These are phyloP conservation scores for Meganola albula DNA, from an alignment of 2,888 invertebrate genomes.

Conservation along the genomic window DNA sequence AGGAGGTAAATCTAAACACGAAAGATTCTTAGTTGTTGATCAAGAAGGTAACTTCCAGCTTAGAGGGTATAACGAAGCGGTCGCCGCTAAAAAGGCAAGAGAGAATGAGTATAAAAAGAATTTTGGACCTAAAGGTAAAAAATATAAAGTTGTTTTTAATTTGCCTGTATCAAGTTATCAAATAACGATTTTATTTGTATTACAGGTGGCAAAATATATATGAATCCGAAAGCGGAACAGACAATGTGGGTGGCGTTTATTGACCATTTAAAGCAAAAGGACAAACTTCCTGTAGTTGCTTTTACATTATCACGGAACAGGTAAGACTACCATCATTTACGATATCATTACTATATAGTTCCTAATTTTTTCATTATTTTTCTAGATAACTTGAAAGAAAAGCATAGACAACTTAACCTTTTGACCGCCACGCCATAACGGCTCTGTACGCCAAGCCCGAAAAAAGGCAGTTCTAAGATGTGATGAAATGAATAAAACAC, in stretches of 20 bases:
- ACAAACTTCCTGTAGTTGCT: slow-evolving; percentile 94
- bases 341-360: no score
- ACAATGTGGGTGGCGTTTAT: slow-evolving; percentile 90
- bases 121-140: slow-evolving; percentile 66
- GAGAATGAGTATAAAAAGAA: slow-evolving; percentile 66
- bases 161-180: not conserved
- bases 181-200: not conserved
- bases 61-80: slow-evolving; percentile 80
- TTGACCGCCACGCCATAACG: no score
- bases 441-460: no score
- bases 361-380: no score
- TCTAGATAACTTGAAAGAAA: no score
- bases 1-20: slow-evolving; percentile 85
- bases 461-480: no score
- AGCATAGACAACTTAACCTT: no score
- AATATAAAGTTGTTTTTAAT: not conserved
- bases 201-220: slow-evolving; percentile 55
- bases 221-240: slow-evolving; percentile 84
- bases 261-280: slow-evolving; percentile 86
- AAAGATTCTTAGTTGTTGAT: slow-evolving; percentile 88
- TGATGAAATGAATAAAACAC: no score
- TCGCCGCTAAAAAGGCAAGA: slow-evolving; percentile 67
- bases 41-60: slow-evolving; percentile 84
- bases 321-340: no score
- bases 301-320: slow-evolving; percentile 94